Percentiles rank a stretch among this genome's conserved stretches.
Evolutionary conservation across 2,113 vertebrate genomes (phyloP).

Genomic region (Rousettus leschenaultii): DNA sequence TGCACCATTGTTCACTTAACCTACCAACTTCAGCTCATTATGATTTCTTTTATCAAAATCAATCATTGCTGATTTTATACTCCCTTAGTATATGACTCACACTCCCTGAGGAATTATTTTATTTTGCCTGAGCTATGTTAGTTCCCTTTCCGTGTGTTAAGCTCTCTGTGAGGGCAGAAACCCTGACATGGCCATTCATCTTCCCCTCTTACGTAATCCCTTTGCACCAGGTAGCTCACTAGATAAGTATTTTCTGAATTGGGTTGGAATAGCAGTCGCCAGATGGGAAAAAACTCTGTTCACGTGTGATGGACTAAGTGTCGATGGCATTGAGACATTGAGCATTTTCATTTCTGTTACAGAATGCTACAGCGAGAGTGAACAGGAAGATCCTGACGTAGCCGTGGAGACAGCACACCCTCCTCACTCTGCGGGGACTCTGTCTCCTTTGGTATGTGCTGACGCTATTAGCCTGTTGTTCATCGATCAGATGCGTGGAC

Average conservation of each 20-base stretch:
- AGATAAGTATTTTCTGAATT: background rate
- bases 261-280: background rate
- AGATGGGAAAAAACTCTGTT: conserved; percentile 24
- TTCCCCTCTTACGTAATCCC: background rate
- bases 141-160: background rate
- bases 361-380: conserved; percentile 98
- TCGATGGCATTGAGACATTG: background rate
- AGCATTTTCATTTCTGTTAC: conserved; percentile 50
- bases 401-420: conserved; percentile 85
- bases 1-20: background rate
- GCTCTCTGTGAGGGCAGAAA: background rate
- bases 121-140: background rate
- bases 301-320: background rate
- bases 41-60: background rate
- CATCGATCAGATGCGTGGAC: background rate
- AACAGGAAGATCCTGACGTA: conserved; percentile 92
- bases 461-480: conserved; percentile 14
- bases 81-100: background rate
- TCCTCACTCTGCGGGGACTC: conserved; percentile 81
- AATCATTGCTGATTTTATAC: background rate
- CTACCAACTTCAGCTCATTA: background rate
- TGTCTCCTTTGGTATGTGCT: conserved; percentile 71
- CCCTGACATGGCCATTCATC: rapidly evolving
- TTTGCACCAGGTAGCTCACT: background rate
- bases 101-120: background rate